These are phyloP conservation scores for Palythoa grandiflora DNA, from an alignment of 92 coral and sea anemone genomes.

Conservation along the genomic window DNA sequence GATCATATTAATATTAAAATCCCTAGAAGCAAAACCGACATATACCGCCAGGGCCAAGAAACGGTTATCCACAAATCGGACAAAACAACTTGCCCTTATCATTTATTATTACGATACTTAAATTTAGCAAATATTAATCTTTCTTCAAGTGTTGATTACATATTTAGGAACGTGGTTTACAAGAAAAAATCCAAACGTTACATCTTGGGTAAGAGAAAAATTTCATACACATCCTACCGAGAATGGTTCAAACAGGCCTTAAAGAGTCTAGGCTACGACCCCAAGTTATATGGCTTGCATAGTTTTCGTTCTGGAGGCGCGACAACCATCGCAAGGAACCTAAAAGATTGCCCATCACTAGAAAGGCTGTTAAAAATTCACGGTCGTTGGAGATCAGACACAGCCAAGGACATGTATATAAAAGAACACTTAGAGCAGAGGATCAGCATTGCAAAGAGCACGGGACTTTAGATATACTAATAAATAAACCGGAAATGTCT, in stretches of 20 bases:
- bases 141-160: neutral
- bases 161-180: conserved; percentile 32
- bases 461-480: too few species aligned
- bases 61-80: neutral
- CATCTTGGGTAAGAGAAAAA: conserved; percentile 16
- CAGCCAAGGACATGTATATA: too few species aligned
- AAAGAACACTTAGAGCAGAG: too few species aligned
- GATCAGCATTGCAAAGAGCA: too few species aligned
- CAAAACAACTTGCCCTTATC: neutral
- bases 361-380: too few species aligned
- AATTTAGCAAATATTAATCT: neutral
- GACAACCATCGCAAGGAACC: neutral
- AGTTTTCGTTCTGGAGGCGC: conserved; percentile 7
- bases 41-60: conserved; percentile 39
- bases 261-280: neutral
- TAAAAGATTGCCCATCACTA: neutral
- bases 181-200: neutral
- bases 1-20: neutral
- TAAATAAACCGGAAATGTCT: too few species aligned
- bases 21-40: conserved; percentile 15
- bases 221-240: conserved; percentile 12
- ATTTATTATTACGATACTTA: neutral
- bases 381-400: too few species aligned
- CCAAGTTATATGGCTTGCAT: neutral
- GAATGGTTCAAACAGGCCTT: neutral